Evolutionary conservation across 1,140 invertebrate species (phyloP).

Genomic region (Drosophila yakuba): DNA sequence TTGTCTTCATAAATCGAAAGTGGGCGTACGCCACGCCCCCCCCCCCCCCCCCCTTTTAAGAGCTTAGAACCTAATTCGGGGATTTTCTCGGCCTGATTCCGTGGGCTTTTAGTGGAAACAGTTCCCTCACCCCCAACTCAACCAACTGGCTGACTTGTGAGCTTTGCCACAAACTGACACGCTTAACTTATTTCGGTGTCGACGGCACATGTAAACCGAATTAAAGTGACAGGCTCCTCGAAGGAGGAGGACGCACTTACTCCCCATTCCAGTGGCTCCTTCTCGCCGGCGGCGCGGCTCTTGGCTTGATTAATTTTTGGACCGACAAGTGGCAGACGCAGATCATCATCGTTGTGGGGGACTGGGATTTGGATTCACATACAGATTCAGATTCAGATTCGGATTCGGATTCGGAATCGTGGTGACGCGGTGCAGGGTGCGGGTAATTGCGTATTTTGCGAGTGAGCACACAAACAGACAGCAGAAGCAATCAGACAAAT

Average conservation of each 20-base stretch:
- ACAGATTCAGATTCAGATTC: neutral
- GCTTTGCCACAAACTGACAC: constrained; percentile 59
- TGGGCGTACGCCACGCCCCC: constrained; percentile 22
- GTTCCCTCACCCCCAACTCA: neutral
- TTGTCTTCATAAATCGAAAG: constrained; percentile 58
- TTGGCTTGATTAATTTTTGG: constrained; percentile 76
- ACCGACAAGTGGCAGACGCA: constrained; percentile 66
- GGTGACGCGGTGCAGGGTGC: constrained; percentile 41
- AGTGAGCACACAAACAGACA: constrained; percentile 54
- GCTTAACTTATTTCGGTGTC: constrained; percentile 77
- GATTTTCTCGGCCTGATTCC: constrained; percentile 37
- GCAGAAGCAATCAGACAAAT: constrained; percentile 31
- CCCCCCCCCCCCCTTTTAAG: constrained; percentile 40
- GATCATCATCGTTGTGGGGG: constrained; percentile 59
- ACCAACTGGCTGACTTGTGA: constrained; percentile 22
- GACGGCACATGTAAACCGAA: constrained; percentile 68
- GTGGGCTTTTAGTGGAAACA: constrained; percentile 39
- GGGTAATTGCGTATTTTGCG: constrained; percentile 73
- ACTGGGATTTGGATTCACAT: neutral
- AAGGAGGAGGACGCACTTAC: constrained; percentile 13
- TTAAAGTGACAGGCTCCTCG: constrained; percentile 62
- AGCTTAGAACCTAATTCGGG: constrained; percentile 44
- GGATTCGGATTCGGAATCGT: neutral
- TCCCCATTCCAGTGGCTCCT: constrained; percentile 10
- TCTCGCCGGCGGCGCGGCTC: constrained; percentile 30